Conservation (phyloP, 92 coral and sea anemone genomes). For the Heliopora coerulea region DNA sequence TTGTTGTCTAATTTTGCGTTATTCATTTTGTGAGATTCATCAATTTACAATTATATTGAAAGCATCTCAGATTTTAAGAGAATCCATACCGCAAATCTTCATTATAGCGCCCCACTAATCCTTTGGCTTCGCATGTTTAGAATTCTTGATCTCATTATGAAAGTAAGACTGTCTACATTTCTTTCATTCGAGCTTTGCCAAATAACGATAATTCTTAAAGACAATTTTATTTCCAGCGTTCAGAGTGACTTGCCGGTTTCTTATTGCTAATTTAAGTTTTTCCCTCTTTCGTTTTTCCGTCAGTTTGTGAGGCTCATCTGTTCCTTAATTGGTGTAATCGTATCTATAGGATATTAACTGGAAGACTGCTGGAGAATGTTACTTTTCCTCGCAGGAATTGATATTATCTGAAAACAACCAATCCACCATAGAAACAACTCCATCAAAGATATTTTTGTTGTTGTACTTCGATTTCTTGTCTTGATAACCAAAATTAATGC, state of each 20-base stretch:
- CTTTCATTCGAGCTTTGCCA: constrained; percentile 24
- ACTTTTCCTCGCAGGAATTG: constrained; percentile 12
- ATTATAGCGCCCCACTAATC: constrained; percentile 20
- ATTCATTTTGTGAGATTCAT: neutral
- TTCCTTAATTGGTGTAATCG: constrained; percentile 2
- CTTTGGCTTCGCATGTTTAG: constrained; percentile 18
- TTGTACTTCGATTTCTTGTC: constrained; percentile 2
- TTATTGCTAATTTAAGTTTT: constrained; percentile 18
- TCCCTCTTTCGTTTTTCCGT: constrained; percentile 22
- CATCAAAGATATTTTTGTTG: too few relatives aligned
- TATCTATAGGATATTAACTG: too few relatives aligned
- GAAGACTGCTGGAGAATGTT: too few relatives aligned
- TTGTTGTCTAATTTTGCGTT: neutral
- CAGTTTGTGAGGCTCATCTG: constrained; percentile 2
- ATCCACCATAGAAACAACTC: constrained; percentile 4
- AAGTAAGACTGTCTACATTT: constrained; percentile 16
- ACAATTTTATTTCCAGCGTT: neutral
- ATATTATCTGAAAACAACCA: neutral
- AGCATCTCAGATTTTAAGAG: neutral
- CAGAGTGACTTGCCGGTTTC: constrained; percentile 10
- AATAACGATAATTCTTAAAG: constrained; percentile 18
- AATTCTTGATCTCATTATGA: constrained; percentile 2
- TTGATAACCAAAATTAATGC: too few relatives aligned
- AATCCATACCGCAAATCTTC: constrained; percentile 12
- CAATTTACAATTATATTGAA: constrained; percentile 8